These are phyloP conservation scores for Epinephelus malabaricus DNA, from an alignment of 2,797 vertebrate genomes.

Conservation along the genomic window DNA sequence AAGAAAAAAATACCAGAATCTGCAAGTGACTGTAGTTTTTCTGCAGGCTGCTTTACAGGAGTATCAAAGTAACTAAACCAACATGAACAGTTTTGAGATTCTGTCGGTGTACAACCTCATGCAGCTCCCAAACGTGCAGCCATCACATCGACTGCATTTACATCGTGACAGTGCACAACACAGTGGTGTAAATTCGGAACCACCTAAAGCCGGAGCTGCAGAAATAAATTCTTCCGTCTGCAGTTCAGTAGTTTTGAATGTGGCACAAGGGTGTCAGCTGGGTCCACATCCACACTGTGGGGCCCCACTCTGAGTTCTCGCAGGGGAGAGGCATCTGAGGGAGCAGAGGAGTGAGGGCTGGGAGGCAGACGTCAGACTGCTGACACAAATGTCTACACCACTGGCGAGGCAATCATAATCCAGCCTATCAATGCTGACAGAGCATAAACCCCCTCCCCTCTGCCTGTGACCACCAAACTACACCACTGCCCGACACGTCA, in stretches of 20 bases:
- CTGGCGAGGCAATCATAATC: conserved; percentile 78
- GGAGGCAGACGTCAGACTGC: conserved; percentile 71
- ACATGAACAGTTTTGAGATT: neutral
- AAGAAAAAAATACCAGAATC: neutral
- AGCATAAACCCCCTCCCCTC: conserved; percentile 41
- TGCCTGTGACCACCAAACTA: conserved; percentile 34
- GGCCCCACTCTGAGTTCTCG: conserved; percentile 36
- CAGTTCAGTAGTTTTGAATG: conserved; percentile 72
- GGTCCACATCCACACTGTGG: conserved; percentile 50
- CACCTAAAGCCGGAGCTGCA: conserved; percentile 1
- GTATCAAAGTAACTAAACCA: conserved; percentile 8
- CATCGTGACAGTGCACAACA: conserved; percentile 1
- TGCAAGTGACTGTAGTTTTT: neutral
- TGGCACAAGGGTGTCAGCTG: conserved; percentile 59
- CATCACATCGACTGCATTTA: neutral
- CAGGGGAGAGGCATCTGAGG: conserved; percentile 61
- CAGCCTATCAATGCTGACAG: conserved; percentile 76
- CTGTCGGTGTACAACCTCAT: neutral
- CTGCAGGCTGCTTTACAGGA: neutral
- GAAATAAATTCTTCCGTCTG: conserved; percentile 41
- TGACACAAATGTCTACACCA: conserved; percentile 77
- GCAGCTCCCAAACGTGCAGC: neutral
- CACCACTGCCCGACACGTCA: conserved; percentile 10
- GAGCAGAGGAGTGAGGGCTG: conserved; percentile 44
- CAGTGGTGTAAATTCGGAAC: conserved; percentile 26